Evolutionary conservation across 2,113 vertebrate genomes (phyloP).

Genomic region (Scatophagus argus): DNA sequence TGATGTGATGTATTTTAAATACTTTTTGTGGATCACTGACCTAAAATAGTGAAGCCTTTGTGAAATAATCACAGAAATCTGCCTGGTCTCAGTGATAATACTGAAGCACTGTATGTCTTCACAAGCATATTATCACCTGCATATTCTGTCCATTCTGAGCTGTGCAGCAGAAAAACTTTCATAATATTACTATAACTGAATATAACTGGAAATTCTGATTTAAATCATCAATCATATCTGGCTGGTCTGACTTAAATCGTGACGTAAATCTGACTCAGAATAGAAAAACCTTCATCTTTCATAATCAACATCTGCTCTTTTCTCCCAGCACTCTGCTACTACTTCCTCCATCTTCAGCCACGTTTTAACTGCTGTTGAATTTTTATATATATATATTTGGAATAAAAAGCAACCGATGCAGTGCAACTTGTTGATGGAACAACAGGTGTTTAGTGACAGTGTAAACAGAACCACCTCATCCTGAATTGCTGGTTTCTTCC

Average conservation of each 20-base stretch:
- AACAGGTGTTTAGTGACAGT: conserved; percentile 79
- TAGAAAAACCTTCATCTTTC: background rate
- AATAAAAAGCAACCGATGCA: conserved; percentile 44
- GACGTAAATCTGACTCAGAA: conserved; percentile 4
- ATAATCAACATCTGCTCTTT: conserved; percentile 16
- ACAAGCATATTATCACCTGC: background rate
- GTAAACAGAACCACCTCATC: conserved; percentile 69
- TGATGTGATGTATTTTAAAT: background rate
- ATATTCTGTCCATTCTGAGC: background rate
- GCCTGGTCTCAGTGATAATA: background rate
- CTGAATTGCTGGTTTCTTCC: conserved; percentile 58
- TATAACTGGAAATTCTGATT: too few species aligned
- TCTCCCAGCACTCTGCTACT: too few species aligned
- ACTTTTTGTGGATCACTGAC: background rate
- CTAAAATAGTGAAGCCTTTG: background rate
- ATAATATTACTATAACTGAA: too few species aligned
- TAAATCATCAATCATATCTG: too few species aligned
- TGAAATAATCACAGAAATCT: background rate
- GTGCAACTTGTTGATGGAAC: conserved; percentile 72
- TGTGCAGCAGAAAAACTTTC: background rate
- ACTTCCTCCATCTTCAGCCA: background rate
- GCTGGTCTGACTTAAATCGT: background rate
- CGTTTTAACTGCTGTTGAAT: conserved; percentile 7
- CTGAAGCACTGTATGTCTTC: background rate
- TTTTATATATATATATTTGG: conserved; percentile 19